These are phyloP conservation scores for Carcina quercana DNA, from an alignment of 2,888 invertebrate species.

Conservation along the genomic window DNA sequence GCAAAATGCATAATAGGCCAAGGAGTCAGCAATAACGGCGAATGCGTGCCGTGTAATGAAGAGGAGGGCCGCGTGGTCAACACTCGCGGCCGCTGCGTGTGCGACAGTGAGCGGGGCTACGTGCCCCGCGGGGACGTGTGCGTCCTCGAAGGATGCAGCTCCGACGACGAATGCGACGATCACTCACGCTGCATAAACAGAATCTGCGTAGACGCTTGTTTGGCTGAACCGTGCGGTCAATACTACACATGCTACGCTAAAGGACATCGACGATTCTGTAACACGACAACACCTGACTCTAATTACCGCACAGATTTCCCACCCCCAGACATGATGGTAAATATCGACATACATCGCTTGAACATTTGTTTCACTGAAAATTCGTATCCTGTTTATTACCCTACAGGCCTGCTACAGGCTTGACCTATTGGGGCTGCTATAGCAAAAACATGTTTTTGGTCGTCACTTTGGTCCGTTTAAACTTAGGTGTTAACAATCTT, in stretches of 20 bases:
- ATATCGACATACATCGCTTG: too few species aligned
- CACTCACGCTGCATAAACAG: constrained; percentile 84
- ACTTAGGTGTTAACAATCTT: too few species aligned
- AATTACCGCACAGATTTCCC: constrained; percentile 87
- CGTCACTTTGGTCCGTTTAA: too few species aligned
- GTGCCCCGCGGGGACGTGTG: constrained; percentile 86
- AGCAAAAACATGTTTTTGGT: too few species aligned
- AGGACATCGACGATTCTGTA: constrained; percentile 84
- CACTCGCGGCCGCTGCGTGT: constrained; percentile 86
- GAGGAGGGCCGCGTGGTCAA: constrained; percentile 85
- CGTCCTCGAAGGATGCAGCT: constrained; percentile 82
- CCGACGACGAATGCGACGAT: constrained; percentile 84
- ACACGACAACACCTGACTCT: constrained; percentile 47
- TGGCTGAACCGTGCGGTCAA: constrained; percentile 80
- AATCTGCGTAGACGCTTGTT: constrained; percentile 88
- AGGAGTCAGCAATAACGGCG: constrained; percentile 83
- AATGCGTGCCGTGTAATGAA: constrained; percentile 82
- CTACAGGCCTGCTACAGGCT: too few species aligned
- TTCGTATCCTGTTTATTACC: too few species aligned
- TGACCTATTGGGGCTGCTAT: too few species aligned
- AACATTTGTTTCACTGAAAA: too few species aligned
- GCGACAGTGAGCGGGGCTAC: constrained; percentile 85
- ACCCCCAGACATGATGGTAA: constrained; percentile 83
- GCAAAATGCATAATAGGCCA: constrained; percentile 85
- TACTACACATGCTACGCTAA: constrained; percentile 86